Evolutionary conservation across 1,140 invertebrate species (phyloP).

Genomic region (Formica selysi): DNA sequence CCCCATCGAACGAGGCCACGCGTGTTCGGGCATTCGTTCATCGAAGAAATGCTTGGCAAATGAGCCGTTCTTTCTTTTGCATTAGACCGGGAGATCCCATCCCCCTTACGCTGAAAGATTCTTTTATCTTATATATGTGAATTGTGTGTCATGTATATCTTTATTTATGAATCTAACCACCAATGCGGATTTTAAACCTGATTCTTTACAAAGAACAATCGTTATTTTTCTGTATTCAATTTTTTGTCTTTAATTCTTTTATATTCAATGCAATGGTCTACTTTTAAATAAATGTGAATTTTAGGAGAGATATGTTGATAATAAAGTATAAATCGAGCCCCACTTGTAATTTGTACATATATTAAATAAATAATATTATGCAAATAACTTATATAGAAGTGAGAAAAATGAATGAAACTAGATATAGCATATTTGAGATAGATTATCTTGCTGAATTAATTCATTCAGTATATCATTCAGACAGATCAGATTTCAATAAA

Average conservation of each 20-base stretch:
- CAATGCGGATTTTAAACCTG: background rate
- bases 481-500: slow-evolving; percentile 19
- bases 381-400: background rate
- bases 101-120: background rate
- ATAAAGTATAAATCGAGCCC: background rate
- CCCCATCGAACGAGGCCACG: slow-evolving; percentile 71
- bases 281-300: slow-evolving; percentile 18
- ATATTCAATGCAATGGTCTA: background rate
- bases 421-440: background rate
- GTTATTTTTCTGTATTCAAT: background rate
- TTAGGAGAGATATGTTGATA: background rate
- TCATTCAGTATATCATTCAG: background rate
- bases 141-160: background rate
- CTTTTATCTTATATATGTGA: background rate
- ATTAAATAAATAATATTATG: background rate
- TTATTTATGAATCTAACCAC: background rate
- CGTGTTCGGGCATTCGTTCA: slow-evolving; percentile 49
- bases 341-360: slow-evolving; percentile 1
- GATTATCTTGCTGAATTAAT: background rate
- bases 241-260: background rate
- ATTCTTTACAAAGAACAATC: background rate
- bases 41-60: slow-evolving; percentile 22
- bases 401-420: background rate
- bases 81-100: slow-evolving; percentile 1
- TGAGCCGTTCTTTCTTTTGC: background rate